Conservation (phyloP, 2,797 vertebrate species). For the Cyprinella venusta region DNA sequence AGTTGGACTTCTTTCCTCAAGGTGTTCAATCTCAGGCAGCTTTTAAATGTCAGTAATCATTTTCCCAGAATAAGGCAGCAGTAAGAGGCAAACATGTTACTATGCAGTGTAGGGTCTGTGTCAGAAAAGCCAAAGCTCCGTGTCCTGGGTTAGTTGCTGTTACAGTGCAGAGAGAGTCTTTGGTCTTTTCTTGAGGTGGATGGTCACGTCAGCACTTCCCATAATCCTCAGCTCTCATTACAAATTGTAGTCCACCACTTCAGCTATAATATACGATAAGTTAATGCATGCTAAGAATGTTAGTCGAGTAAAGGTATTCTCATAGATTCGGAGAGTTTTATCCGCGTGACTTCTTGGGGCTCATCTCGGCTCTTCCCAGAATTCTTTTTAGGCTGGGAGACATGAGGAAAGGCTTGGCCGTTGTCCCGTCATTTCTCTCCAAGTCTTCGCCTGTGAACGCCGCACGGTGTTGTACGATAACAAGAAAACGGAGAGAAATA, state of each 20-base stretch:
- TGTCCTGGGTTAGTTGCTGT: neutral
- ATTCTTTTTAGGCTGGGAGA: conserved; percentile 86
- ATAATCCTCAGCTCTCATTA: conserved; percentile 25
- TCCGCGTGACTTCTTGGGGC: conserved; percentile 53
- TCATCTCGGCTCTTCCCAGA: conserved; percentile 82
- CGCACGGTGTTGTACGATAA: neutral
- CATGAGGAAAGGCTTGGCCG: conserved; percentile 89
- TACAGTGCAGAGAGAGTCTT: conserved; percentile 52
- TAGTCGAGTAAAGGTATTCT: conserved; percentile 25
- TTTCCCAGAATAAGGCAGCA: conserved; percentile 45
- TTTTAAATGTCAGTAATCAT: neutral
- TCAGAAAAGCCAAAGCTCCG: conserved; percentile 31
- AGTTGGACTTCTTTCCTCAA: neutral
- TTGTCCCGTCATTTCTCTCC: conserved; percentile 90
- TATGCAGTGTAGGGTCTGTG: conserved; percentile 21
- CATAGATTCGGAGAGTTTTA: neutral
- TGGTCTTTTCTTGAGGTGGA: conserved; percentile 38
- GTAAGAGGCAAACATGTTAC: conserved; percentile 30
- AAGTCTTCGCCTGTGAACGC: conserved; percentile 87
- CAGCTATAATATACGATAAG: neutral
- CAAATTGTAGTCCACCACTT: neutral
- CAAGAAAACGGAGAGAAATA: neutral
- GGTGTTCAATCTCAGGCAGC: conserved; percentile 3
- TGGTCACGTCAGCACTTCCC: conserved; percentile 26
- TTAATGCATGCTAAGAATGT: conserved; percentile 30